Base-by-base conservation (phyloP, 2,113 vertebrate species). In the Eptatretus burgeri region DNA sequence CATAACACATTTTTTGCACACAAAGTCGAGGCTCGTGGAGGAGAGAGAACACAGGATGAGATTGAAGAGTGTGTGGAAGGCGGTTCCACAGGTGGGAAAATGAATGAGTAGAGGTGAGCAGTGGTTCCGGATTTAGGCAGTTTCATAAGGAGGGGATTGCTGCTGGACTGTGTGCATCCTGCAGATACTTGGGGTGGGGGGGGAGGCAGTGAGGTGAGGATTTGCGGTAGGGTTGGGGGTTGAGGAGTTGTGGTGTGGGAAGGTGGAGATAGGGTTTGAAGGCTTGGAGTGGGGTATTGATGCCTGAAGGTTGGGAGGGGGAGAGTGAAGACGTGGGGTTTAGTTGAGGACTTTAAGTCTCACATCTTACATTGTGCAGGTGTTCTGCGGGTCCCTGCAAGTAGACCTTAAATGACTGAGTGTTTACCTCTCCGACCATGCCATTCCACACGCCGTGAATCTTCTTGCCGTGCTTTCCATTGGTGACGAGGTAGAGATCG, bases 401-500 rank as follows among this genome's bases (percentile, higher is more conserved):
- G 27, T 41, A 41, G 3, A 41, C 27, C 27, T 41, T 41, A 41
- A 41, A 41, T 41, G 27, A 41, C 27, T 41, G 13, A 41, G 13
- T 9, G 69, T 74, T 76, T 72, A 80, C 84, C 82, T 93, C 85
- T 49, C 85, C 85, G 50, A 89, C 82, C 86, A 87, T 85, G 72
- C 85, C 85, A 5, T 88, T 91, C 84, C 83, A 88, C 70, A 85
- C 78, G 1, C 86, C 85, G 1, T 88, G 82, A 56, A 84, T 82
- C 75, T 82, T 84, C 74, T 81, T 82, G 52, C 77, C 75, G 11
- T 78, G 78, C 27, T 81, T 80, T 69, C 86, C 86, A 20, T 91
- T 89, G 71, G 85, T 93, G 66, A 89, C 85, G 64, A 93, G 74
- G 73, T 93, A 89, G n/a, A 91, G 84, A 72, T 91, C 85, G 10